phyloP scores from a whole-genome alignment of 2,888 invertebrate genomes.

The Syrista parreyssii region DNA sequence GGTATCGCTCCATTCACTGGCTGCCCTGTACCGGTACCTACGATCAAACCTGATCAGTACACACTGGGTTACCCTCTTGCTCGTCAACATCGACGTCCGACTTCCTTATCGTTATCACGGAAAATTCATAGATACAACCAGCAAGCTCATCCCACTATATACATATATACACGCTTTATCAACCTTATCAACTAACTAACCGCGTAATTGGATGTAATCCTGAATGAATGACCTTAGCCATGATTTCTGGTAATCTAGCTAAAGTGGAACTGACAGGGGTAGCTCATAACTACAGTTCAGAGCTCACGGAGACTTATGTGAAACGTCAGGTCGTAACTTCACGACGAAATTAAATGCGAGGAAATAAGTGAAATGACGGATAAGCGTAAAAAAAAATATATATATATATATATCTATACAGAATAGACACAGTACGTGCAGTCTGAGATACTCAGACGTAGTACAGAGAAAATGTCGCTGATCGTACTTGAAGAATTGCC shows the following conservation, averaged over 20 bases:
- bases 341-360: background rate
- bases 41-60: slow-evolving; percentile 64
- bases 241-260: background rate
- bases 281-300: background rate
- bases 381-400: background rate
- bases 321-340: background rate
- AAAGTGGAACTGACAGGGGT: background rate
- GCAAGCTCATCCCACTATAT: background rate
- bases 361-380: background rate
- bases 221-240: background rate
- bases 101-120: background rate
- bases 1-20: slow-evolving; percentile 90
- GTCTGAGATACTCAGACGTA: background rate
- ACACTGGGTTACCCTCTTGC: slow-evolving; percentile 49
- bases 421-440: background rate
- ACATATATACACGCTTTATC: background rate
- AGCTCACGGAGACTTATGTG: background rate
- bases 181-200: background rate
- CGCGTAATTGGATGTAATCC: background rate
- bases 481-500: background rate
- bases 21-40: slow-evolving; percentile 83
- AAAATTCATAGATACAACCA: background rate
- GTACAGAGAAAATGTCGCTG: background rate
- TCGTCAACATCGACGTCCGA: slow-evolving; percentile 41
- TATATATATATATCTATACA: background rate